Conservation (phyloP, 1,140 invertebrate species). For the Pinna nobilis region DNA sequence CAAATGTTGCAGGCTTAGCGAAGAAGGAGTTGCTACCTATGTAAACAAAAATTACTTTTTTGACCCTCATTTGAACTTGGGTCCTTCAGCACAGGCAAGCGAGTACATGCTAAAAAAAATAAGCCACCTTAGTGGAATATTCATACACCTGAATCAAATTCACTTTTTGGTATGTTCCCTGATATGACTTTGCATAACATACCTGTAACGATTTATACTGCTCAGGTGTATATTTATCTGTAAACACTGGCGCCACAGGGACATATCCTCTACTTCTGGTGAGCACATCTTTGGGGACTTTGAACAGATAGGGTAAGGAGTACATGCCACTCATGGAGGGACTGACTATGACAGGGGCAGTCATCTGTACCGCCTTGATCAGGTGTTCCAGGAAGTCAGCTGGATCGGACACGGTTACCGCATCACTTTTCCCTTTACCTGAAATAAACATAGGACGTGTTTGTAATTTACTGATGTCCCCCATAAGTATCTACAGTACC, state of each 20-base stretch:
- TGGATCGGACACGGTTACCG: slow-evolving; percentile 31
- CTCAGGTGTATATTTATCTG: slow-evolving; percentile 49
- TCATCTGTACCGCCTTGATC: slow-evolving; percentile 53
- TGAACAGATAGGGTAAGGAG: slow-evolving; percentile 72
- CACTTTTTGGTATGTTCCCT: too few species aligned
- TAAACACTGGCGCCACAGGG: slow-evolving; percentile 74
- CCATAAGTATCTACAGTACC: background rate
- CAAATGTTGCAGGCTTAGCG: too few species aligned
- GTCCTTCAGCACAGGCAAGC: too few species aligned
- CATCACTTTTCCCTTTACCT: slow-evolving; percentile 68
- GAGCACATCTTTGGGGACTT: slow-evolving; percentile 42
- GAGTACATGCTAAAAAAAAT: background rate
- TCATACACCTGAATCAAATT: too few species aligned
- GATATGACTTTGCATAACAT: slow-evolving; percentile 9
- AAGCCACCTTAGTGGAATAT: too few species aligned
- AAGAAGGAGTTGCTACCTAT: too few species aligned
- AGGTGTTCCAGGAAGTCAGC: slow-evolving; percentile 65
- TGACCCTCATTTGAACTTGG: too few species aligned
- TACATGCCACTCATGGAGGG: slow-evolving; percentile 77
- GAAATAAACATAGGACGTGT: too few species aligned
- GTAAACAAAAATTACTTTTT: too few species aligned
- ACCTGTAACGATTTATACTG: slow-evolving; percentile 58
- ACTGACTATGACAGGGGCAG: slow-evolving; percentile 71
- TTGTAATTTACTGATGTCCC: too few species aligned
- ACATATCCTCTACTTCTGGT: slow-evolving; percentile 69